phyloP scores from a whole-genome alignment of 2,888 invertebrate species.

The Mystacides longicornis region DNA sequence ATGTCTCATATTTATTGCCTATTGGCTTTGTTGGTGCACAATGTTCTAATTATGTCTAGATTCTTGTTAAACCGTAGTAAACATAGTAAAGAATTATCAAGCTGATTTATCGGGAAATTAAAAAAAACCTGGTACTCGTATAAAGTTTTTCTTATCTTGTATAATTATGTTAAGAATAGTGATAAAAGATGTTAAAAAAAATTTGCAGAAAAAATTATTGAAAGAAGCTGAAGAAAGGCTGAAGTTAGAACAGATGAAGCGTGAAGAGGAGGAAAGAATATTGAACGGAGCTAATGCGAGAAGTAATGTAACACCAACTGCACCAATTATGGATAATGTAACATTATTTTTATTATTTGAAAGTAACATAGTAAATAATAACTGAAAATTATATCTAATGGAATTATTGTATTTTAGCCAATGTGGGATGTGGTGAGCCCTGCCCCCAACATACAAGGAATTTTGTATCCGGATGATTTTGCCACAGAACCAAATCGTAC shows the following conservation, averaged over 20 bases:
- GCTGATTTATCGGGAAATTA: too few species aligned
- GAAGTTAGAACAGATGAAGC: conserved; percentile 34
- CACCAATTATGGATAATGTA: conserved; percentile 20
- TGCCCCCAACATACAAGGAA: conserved; percentile 45
- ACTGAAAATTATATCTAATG: neutral
- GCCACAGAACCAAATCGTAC: conserved; percentile 49
- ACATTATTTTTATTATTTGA: too few species aligned
- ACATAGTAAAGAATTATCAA: too few species aligned
- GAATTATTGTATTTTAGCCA: conserved; percentile 15
- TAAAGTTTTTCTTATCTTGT: too few species aligned
- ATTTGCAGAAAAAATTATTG: conserved; percentile 36
- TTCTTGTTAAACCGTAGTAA: too few species aligned
- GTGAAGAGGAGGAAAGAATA: conserved; percentile 44
- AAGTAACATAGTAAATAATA: too few species aligned
- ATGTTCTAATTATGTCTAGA: too few species aligned
- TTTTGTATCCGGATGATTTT: conserved; percentile 57
- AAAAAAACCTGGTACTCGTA: too few species aligned
- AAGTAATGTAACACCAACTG: conserved; percentile 11
- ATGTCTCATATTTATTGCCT: too few species aligned
- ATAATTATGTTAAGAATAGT: too few species aligned
- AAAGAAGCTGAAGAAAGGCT: conserved; percentile 38
- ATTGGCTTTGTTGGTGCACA: too few species aligned
- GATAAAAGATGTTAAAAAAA: too few species aligned
- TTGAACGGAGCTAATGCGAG: conserved; percentile 27
- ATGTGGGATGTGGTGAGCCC: conserved; percentile 30